These are phyloP conservation scores for Lochmaea crataegi DNA, from an alignment of 2,888 invertebrate species.

Conservation along the genomic window DNA sequence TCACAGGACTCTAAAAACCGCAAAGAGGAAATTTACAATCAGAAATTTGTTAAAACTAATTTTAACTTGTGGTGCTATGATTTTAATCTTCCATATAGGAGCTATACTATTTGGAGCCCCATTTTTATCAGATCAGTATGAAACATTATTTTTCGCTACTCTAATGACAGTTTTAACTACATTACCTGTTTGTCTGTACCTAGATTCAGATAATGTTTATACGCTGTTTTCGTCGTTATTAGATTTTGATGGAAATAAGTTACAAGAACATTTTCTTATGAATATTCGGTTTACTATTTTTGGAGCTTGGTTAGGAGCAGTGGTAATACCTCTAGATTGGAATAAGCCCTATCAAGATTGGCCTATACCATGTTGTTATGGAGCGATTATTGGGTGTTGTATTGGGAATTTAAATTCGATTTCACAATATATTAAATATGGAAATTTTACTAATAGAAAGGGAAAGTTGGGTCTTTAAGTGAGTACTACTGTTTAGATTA, in stretches of 20 bases:
- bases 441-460: constrained; percentile 24
- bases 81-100: constrained; percentile 69
- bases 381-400: constrained; percentile 74
- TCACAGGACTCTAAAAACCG: constrained; percentile 48
- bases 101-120: constrained; percentile 79
- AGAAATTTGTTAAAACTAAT: constrained; percentile 64
- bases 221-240: constrained; percentile 69
- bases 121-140: constrained; percentile 71
- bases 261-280: constrained; percentile 70
- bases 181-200: constrained; percentile 72
- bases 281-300: constrained; percentile 72
- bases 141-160: constrained; percentile 75
- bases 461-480: constrained; percentile 36
- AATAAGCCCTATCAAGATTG: constrained; percentile 89
- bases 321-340: constrained; percentile 92
- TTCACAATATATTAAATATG: constrained; percentile 23
- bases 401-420: constrained; percentile 46
- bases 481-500: neutral
- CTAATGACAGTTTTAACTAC: constrained; percentile 73
- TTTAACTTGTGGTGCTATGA: constrained; percentile 65
- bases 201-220: constrained; percentile 71
- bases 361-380: constrained; percentile 79
- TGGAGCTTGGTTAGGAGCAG: constrained; percentile 87
- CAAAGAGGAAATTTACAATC: constrained; percentile 54
- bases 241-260: constrained; percentile 67